Evolutionary conservation across 2,797 vertebrate genomes (phyloP), one percentile per base, ranked within the genome.

Genomic region (Choloepus didactylus): DNA sequence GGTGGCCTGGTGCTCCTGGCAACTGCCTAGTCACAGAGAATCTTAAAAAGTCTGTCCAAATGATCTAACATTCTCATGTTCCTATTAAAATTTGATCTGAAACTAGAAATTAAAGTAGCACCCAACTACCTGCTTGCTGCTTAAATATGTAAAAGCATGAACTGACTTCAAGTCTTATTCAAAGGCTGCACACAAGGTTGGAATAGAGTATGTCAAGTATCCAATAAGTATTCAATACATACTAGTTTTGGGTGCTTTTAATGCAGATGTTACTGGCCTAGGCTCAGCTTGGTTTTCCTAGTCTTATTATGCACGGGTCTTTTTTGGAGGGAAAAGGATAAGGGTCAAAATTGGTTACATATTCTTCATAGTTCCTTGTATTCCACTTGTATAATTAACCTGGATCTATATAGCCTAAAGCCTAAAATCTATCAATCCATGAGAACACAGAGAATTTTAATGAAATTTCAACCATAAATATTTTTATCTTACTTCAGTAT

Each of bases 391-490:
- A 60, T 29, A 81, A 73, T 70, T 90, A 93, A 79, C n/a, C 19
- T 38, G 5, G 5, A 27, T 83, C 56, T 56, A 62, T 56, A 62
- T 19, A 46, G 27, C 35, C 67, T 72, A 82, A 82, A 81, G 46
- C 44, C 56, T 89, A 87, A 93, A 70, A 51, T 81, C 44, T 21
- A 84, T 59, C 80, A 46, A 87, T 44, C 49, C 54, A 29, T 77
- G 35, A 87, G 59, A 95, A 91, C 93, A 85, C 31, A 70, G 80
- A 70, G 80, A 49, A 19, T 85, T 73, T 93, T 87, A 88, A 87
- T 64, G 51, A 92, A 92, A 72, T 80, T 44, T 56, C 67, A 88
- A 69, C 10, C 25, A 62, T 12, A 3, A 8, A 8, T 41, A 35
- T 88, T 77, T 83, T 89, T 92, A 44, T 88, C 19, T 69, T 56